Evolutionary conservation across 2,797 vertebrate genomes (phyloP).

Genomic region (Gymnothorax reevesii): DNA sequence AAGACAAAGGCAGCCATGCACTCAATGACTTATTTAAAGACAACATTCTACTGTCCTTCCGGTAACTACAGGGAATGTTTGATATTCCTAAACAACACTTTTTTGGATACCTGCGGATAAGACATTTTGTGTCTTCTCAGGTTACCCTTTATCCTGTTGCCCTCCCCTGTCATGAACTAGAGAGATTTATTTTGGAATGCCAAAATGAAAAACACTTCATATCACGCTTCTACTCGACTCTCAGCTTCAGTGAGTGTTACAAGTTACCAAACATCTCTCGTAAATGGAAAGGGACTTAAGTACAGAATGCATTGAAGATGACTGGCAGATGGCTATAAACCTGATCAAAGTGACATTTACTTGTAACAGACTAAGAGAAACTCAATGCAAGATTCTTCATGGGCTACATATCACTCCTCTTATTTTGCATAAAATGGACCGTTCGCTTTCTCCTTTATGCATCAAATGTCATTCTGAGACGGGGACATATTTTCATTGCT

Average conservation of each 20-base stretch:
- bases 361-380: slow-evolving; percentile 1
- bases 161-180: background rate
- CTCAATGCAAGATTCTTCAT: too few species aligned
- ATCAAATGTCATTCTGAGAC: background rate
- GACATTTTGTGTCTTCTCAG: background rate
- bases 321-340: background rate
- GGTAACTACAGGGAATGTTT: background rate
- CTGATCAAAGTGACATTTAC: background rate
- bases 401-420: background rate
- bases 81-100: slow-evolving; percentile 4
- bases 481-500: slow-evolving; percentile 1
- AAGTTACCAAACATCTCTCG: background rate
- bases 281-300: background rate
- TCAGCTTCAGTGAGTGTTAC: background rate
- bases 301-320: background rate
- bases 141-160: background rate
- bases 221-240: background rate
- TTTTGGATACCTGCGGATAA: slow-evolving; percentile 10
- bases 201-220: background rate
- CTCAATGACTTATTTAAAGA: background rate
- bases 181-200: background rate
- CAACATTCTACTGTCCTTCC: background rate
- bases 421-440: slow-evolving; percentile 1
- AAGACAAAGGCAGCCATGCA: too few species aligned
- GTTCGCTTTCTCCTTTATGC: background rate